Conservation (phyloP, 2,797 vertebrate genomes). For the Cheirogaleus major region DNA sequence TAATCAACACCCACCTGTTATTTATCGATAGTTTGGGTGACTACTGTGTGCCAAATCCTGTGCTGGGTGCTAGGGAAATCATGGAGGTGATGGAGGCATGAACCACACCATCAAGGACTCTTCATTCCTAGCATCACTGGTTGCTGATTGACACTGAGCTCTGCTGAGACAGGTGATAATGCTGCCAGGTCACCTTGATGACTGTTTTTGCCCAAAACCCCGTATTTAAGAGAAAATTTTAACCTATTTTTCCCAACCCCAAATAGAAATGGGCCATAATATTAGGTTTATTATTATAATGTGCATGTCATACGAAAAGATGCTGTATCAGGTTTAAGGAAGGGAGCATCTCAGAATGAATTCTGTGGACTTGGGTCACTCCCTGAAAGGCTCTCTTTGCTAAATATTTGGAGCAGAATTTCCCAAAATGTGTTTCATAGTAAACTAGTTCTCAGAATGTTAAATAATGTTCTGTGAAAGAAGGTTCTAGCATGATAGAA, state of each 20-base stretch:
- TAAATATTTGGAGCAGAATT: constrained; percentile 10
- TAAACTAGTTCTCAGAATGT: background rate
- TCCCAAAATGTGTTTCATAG: background rate
- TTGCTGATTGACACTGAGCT: background rate
- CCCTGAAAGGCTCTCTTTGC: background rate
- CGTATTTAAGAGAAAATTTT: constrained; percentile 46
- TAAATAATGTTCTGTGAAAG: background rate
- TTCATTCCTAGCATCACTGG: background rate
- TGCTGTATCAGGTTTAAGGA: background rate
- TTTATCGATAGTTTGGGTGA: background rate
- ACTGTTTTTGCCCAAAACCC: background rate
- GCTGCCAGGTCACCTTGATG: background rate
- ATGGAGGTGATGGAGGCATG: background rate
- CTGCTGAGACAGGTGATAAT: background rate
- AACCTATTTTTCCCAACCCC: constrained; percentile 58
- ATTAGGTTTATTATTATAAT: constrained; percentile 25
- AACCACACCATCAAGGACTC: background rate
- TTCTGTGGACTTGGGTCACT: background rate
- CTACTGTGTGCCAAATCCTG: background rate
- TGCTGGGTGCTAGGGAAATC: background rate
- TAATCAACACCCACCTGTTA: background rate
- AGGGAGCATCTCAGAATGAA: background rate
- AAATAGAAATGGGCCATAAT: constrained; percentile 65
- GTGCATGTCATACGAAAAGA: constrained; percentile 18
- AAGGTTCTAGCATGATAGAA: background rate